phyloP scores from a whole-genome alignment of 2,888 invertebrate species.

The Cancer borealis region DNA sequence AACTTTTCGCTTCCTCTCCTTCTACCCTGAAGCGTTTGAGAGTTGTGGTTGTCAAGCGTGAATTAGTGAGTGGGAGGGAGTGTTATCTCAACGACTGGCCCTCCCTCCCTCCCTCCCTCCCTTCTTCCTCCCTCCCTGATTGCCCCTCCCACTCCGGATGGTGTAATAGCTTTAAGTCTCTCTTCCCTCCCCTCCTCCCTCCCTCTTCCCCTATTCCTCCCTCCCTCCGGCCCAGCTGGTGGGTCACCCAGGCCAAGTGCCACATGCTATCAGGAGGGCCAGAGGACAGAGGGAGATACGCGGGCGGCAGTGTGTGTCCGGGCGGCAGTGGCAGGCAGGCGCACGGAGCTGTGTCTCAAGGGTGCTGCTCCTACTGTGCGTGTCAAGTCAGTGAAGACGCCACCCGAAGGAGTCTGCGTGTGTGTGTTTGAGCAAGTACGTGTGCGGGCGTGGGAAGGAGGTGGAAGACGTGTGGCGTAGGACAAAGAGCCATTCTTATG shows the following conservation, averaged over 20 bases:
- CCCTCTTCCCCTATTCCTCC: background rate
- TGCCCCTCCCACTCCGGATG: conserved; percentile 37
- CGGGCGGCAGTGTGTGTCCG: conserved; percentile 4
- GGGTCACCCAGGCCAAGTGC: conserved; percentile 47
- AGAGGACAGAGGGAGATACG: conserved; percentile 41
- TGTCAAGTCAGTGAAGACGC: background rate
- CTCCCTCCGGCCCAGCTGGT: conserved; percentile 30
- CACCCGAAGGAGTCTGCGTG: background rate
- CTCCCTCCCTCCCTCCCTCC: background rate
- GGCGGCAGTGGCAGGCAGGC: conserved; percentile 6
- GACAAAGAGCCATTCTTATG: background rate
- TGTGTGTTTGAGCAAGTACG: background rate
- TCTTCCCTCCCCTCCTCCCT: conserved; percentile 6
- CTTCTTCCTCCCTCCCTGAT: background rate
- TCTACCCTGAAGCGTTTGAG: background rate
- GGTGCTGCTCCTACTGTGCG: background rate
- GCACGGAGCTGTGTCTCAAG: background rate
- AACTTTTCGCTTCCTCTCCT: background rate
- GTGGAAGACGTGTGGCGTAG: background rate
- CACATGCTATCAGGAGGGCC: conserved; percentile 42
- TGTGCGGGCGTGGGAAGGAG: conserved; percentile 17
- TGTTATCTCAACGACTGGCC: background rate
- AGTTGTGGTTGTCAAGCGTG: background rate
- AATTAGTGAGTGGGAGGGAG: background rate
- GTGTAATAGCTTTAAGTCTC: conserved; percentile 40